Conservation (phyloP, 2,888 invertebrate species). For the Unio pictorum region DNA sequence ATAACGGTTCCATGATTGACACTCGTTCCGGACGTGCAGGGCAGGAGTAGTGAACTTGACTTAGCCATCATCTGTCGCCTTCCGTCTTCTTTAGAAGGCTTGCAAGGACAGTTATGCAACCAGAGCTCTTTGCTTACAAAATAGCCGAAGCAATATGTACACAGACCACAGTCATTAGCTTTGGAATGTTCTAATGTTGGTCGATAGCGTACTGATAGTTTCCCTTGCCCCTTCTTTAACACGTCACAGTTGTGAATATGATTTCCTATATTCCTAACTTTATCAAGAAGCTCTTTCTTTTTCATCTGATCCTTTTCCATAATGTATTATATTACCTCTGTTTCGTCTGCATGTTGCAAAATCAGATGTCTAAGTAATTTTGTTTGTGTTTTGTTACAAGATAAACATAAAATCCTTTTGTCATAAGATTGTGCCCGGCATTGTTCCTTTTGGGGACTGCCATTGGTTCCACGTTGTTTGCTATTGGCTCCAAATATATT, state of each 20-base stretch:
- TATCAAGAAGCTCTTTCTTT: neutral
- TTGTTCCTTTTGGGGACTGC: slow-evolving; percentile 3
- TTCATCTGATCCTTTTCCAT: neutral
- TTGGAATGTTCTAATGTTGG: neutral
- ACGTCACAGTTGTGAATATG: slow-evolving; percentile 4
- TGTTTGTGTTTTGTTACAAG: too few species aligned
- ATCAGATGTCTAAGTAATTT: too few species aligned
- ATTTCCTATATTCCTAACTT: slow-evolving; percentile 6
- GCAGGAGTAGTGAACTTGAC: neutral
- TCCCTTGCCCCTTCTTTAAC: neutral
- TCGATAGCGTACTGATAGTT: slow-evolving; percentile 1
- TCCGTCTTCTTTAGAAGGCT: neutral
- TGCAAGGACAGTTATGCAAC: neutral
- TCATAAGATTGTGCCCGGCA: neutral
- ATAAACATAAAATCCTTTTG: neutral
- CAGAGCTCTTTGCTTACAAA: neutral
- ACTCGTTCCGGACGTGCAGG: neutral
- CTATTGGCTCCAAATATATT: too few species aligned
- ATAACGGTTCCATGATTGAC: neutral
- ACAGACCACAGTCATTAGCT: slow-evolving; percentile 1
- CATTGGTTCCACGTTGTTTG: neutral
- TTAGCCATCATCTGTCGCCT: neutral
- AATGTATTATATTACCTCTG: neutral
- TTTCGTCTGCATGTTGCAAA: neutral
- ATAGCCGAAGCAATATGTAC: slow-evolving; percentile 2